Evolutionary conservation across 2,797 vertebrate species (phyloP).

Genomic region (Capromys pilorides): DNA sequence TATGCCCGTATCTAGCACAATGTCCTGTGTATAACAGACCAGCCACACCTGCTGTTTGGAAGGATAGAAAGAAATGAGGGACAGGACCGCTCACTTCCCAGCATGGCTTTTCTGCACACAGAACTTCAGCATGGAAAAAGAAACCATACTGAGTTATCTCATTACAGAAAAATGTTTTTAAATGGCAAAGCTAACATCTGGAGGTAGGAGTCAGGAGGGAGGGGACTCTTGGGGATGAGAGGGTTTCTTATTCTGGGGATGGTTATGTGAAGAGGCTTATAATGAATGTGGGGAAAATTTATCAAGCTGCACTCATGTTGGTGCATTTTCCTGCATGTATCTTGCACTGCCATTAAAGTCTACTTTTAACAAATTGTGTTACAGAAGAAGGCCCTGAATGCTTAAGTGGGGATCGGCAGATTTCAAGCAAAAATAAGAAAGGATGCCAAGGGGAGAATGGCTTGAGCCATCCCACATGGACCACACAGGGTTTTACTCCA

Average conservation of each 20-base stretch:
- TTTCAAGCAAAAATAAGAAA: background rate
- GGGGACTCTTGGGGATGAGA: too few relatives aligned
- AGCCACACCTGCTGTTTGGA: background rate
- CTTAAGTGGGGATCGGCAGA: background rate
- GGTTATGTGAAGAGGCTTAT: background rate
- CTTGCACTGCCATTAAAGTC: background rate
- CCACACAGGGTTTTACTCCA: background rate
- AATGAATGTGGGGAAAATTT: background rate
- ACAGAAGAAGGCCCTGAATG: background rate
- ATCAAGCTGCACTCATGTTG: background rate
- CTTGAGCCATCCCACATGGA: background rate
- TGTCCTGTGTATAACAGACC: background rate
- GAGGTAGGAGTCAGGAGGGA: background rate
- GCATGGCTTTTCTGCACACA: background rate
- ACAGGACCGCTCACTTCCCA: background rate
- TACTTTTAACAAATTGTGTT: background rate
- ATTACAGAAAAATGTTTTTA: background rate
- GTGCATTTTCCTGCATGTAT: background rate
- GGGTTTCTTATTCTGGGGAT: background rate
- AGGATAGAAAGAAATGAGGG: background rate
- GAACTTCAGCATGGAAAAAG: background rate
- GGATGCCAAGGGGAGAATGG: background rate
- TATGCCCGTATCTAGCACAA: conserved; percentile 54
- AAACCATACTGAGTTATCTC: background rate
- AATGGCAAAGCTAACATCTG: background rate